Conservation (phyloP, 2,888 invertebrate species). For the Callinectes sapidus region DNA sequence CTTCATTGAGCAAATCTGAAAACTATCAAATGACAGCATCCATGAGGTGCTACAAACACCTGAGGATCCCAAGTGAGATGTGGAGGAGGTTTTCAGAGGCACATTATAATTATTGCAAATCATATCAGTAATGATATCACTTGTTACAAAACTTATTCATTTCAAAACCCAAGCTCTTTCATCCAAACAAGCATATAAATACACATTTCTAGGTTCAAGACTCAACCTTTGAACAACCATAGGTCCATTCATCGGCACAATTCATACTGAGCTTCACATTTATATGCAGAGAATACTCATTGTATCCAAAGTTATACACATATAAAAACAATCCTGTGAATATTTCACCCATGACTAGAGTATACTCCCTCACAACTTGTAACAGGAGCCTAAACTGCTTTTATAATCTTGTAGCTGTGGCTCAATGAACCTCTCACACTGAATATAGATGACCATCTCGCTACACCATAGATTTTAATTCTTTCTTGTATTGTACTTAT, state of each 20-base stretch:
- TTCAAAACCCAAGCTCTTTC: slow-evolving; percentile 1
- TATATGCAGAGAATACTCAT: background rate
- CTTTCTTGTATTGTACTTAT: no score
- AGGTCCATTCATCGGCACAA: background rate
- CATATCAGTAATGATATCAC: slow-evolving; percentile 35
- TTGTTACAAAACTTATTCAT: slow-evolving; percentile 38
- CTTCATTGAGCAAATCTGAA: slow-evolving; percentile 32
- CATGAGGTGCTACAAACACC: background rate
- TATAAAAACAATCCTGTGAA: background rate
- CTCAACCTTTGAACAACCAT: slow-evolving; percentile 18
- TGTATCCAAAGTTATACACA: background rate
- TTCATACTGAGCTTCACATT: background rate
- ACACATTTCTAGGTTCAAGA: background rate
- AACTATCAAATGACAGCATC: slow-evolving; percentile 20
- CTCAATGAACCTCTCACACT: no score
- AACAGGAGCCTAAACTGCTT: no score
- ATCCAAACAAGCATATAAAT: background rate
- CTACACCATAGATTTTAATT: no score
- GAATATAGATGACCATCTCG: no score
- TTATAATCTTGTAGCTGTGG: no score
- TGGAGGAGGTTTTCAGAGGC: slow-evolving; percentile 42
- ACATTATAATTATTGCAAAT: slow-evolving; percentile 57
- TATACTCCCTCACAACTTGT: no score
- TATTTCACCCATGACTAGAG: background rate
- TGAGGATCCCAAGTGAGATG: background rate